A percentile compares a stretch with the other conserved stretches of the same genome.
Evolutionary conservation across 1,140 invertebrate species (phyloP).

Genomic region (Drosophila lacteicornis): DNA sequence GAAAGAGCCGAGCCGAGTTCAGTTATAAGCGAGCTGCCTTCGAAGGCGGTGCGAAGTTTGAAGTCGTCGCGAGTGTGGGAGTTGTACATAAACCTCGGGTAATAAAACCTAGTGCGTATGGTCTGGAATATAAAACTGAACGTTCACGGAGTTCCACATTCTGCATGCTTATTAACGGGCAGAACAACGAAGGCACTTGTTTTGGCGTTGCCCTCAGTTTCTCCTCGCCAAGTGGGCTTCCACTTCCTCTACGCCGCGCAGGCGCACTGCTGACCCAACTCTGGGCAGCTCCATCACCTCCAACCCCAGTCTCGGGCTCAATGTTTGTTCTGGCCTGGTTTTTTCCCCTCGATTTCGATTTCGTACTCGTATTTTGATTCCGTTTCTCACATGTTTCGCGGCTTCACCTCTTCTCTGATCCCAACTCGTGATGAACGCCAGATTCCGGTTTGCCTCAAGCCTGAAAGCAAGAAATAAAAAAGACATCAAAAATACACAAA

Average conservation of each 20-base stretch:
- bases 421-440: conserved; percentile 57
- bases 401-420: conserved; percentile 28
- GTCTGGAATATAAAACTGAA: conserved; percentile 7
- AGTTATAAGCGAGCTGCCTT: conserved; percentile 28
- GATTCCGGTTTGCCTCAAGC: conserved; percentile 67
- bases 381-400: conserved; percentile 59
- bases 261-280: conserved; percentile 30
- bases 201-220: conserved; percentile 28
- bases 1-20: conserved; percentile 12
- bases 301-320: background rate
- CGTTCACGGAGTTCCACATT: no score
- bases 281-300: background rate
- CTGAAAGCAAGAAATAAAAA: conserved; percentile 21
- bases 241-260: conserved; percentile 53
- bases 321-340: conserved; percentile 55
- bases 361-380: conserved; percentile 29
- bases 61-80: conserved; percentile 8
- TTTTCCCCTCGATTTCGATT: conserved; percentile 72
- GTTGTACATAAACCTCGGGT: conserved; percentile 10
- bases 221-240: conserved; percentile 47
- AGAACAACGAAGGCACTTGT: conserved; percentile 34
- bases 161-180: conserved; percentile 7
- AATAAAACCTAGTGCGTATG: conserved; percentile 29
- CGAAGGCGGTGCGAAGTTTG: conserved; percentile 35
- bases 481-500: conserved; percentile 7